phyloP scores from a whole-genome alignment of 2,888 invertebrate species.

The Yponomeuta malinellus region DNA sequence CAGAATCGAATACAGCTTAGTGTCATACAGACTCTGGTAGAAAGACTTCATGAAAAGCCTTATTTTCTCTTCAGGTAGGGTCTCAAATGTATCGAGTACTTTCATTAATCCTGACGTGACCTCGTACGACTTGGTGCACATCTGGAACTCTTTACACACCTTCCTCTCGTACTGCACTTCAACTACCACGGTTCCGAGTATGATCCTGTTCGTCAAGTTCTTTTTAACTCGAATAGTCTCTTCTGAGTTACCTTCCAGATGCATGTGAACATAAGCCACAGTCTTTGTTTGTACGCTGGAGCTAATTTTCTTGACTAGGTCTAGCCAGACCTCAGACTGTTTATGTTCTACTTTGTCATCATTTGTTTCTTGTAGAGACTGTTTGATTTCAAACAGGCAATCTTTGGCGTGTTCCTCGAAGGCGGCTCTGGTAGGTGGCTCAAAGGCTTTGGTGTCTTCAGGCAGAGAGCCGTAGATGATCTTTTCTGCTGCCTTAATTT shows the following conservation, averaged over 20 bases:
- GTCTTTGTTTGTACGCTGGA: slow-evolving; percentile 41
- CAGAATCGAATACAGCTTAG: slow-evolving; percentile 37
- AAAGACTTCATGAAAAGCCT: slow-evolving; percentile 34
- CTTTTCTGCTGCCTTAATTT: slow-evolving; percentile 36
- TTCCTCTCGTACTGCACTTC: slow-evolving; percentile 41
- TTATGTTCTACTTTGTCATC: slow-evolving; percentile 28
- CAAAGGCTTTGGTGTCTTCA: slow-evolving; percentile 15
- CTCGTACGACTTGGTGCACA: slow-evolving; percentile 39
- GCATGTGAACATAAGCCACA: slow-evolving; percentile 28
- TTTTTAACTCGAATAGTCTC: slow-evolving; percentile 29
- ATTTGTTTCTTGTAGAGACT: slow-evolving; percentile 33
- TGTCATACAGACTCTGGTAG: slow-evolving; percentile 29
- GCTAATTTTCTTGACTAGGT: slow-evolving; percentile 45
- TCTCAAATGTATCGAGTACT: slow-evolving; percentile 33
- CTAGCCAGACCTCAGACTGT: slow-evolving; percentile 37
- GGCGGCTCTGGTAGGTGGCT: slow-evolving; percentile 25
- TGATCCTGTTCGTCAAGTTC: slow-evolving; percentile 35
- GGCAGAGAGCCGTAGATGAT: slow-evolving; percentile 24
- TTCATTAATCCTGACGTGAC: slow-evolving; percentile 38
- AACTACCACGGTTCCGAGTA: slow-evolving; percentile 35
- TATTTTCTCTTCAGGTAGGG: slow-evolving; percentile 30
- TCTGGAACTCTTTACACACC: slow-evolving; percentile 38
- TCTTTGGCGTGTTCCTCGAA: slow-evolving; percentile 28
- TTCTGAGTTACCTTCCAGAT: slow-evolving; percentile 26
- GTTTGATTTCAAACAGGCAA: slow-evolving; percentile 32